Evolutionary conservation across 1,140 invertebrate species (phyloP).

Genomic region (Bombus fervidus): DNA sequence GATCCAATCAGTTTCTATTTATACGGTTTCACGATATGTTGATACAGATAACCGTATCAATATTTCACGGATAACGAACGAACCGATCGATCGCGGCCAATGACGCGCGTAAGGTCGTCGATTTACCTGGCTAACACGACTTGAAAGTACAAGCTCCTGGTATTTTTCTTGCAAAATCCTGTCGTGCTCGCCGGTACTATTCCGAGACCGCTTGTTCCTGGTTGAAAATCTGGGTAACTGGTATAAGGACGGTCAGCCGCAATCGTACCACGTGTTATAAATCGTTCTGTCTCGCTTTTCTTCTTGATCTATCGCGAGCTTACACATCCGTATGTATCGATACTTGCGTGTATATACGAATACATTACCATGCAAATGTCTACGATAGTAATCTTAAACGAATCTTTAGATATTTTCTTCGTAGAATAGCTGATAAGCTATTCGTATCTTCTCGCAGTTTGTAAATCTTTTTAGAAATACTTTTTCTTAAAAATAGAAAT

Average conservation of each 20-base stretch:
- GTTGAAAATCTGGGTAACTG: conserved; percentile 66
- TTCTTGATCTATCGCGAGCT: conserved; percentile 13
- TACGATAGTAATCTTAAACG: not conserved
- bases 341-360: not conserved
- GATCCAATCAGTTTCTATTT: not conserved
- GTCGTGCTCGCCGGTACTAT: conserved; percentile 20
- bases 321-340: not conserved
- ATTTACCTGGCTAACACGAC: conserved; percentile 37
- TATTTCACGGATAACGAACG: not conserved
- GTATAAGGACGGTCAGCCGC: conserved; percentile 63
- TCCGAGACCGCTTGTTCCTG: conserved; percentile 55
- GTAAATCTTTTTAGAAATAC: not conserved
- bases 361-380: not conserved
- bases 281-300: conserved; percentile 1
- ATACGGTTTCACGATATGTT: not conserved
- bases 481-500: not conserved
- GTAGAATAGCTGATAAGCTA: too few species aligned
- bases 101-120: conserved; percentile 43
- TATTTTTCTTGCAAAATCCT: conserved; percentile 43
- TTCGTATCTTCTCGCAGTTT: not conserved
- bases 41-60: not conserved
- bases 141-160: conserved; percentile 54
- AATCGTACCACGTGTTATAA: conserved; percentile 24
- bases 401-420: too few species aligned
- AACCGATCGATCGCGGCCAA: conserved; percentile 38